Conservation (phyloP, 2,113 vertebrate genomes). For the Vulpes vulpes region DNA sequence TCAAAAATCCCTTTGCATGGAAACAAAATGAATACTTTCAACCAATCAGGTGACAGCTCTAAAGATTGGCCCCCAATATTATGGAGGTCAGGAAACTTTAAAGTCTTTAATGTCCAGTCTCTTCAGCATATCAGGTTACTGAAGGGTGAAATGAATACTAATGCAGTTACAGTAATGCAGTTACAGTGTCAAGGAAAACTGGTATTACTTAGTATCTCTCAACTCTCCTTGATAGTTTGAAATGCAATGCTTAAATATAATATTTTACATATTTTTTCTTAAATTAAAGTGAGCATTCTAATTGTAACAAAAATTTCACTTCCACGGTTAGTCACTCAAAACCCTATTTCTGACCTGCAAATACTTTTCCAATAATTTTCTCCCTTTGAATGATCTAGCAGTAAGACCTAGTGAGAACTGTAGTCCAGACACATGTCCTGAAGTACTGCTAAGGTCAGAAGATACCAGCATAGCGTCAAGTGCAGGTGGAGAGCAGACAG, state of each 20-base stretch:
- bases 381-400: background rate
- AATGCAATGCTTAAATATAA: slow-evolving; percentile 23
- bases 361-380: slow-evolving; percentile 9
- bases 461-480: background rate
- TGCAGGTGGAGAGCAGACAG: background rate
- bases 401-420: background rate
- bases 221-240: slow-evolving; percentile 3
- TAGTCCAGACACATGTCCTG: background rate
- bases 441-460: background rate
- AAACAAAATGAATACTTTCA: slow-evolving; percentile 2
- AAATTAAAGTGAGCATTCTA: slow-evolving; percentile 46
- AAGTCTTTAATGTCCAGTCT: background rate
- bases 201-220: background rate
- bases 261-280: background rate
- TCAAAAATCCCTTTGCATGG: background rate
- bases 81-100: background rate
- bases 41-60: background rate
- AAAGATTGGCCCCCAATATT: background rate
- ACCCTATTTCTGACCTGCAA: slow-evolving; percentile 45
- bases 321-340: slow-evolving; percentile 9
- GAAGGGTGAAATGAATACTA: slow-evolving; percentile 60
- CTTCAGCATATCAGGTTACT: slow-evolving; percentile 44
- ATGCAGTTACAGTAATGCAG: background rate
- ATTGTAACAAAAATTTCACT: slow-evolving; percentile 44
- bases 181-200: background rate